Conservation (phyloP, 2,113 vertebrate species). For the Syngnathus floridae region DNA sequence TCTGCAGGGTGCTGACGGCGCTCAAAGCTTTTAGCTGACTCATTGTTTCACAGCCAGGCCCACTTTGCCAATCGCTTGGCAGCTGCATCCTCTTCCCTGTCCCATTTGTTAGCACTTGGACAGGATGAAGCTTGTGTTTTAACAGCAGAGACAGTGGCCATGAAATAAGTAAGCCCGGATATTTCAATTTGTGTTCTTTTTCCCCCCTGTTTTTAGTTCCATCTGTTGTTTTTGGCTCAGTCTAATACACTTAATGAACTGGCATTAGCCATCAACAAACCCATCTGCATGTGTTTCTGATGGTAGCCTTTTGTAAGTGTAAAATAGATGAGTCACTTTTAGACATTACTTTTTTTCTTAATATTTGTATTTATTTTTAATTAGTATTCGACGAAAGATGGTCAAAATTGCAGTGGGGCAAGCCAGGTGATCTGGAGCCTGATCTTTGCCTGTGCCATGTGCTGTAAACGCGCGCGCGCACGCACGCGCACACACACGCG, state of each 20-base stretch:
- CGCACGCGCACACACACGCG: too few relatives aligned
- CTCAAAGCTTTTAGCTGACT: conserved; percentile 65
- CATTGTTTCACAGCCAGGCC: conserved; percentile 53
- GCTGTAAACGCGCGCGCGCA: too few relatives aligned
- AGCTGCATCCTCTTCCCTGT: conserved; percentile 47
- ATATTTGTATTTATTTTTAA: neutral
- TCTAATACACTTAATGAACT: conserved; percentile 1
- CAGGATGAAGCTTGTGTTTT: conserved; percentile 40
- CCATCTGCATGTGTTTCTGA: conserved; percentile 1
- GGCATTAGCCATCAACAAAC: neutral
- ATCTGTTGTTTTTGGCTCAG: conserved; percentile 1
- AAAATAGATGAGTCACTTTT: neutral
- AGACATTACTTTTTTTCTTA: neutral
- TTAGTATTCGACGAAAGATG: neutral
- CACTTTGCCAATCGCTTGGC: conserved; percentile 47
- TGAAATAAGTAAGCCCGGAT: conserved; percentile 5
- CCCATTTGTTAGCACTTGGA: conserved; percentile 55
- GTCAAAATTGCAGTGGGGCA: neutral
- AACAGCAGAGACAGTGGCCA: conserved; percentile 17
- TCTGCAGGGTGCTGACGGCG: conserved; percentile 63
- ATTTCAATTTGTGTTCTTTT: neutral
- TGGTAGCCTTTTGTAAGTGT: neutral
- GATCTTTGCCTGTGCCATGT: too few relatives aligned
- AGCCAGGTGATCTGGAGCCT: neutral
- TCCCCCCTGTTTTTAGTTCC: neutral